These are phyloP conservation scores for Vespertilio murinus DNA, from an alignment of 2,797 vertebrate genomes.

Conservation along the genomic window DNA sequence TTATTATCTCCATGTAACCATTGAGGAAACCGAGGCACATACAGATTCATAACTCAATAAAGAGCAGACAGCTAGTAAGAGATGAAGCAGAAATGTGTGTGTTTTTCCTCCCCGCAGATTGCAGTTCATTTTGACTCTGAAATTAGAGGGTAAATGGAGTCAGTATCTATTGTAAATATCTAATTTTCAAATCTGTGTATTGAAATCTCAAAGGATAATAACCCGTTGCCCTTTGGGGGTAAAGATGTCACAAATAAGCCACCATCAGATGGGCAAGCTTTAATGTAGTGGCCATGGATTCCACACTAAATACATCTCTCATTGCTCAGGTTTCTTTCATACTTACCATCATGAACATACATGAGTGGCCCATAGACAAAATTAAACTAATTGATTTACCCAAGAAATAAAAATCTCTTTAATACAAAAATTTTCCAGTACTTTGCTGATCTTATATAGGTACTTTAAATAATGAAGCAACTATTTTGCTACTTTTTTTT, in stretches of 20 bases:
- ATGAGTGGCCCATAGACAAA: not conserved
- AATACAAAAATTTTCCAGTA: not conserved
- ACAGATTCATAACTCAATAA: not conserved
- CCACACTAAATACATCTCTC: not conserved
- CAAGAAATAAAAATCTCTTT: not conserved
- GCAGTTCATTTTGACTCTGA: not conserved
- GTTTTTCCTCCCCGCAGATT: not conserved
- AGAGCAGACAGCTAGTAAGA: not conserved
- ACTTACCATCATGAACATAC: not conserved
- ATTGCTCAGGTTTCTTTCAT: not conserved
- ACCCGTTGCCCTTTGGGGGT: not conserved
- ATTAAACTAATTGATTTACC: not conserved
- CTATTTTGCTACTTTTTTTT: not conserved
- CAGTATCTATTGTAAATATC: not conserved
- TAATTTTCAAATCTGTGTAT: not conserved
- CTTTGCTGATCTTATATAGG: not conserved
- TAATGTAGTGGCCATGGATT: fast-evolving
- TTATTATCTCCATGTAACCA: not conserved
- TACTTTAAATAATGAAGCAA: not conserved
- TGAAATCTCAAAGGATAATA: not conserved
- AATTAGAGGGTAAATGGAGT: not conserved
- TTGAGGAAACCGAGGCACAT: not conserved
- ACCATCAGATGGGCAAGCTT: not conserved
- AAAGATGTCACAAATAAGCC: not conserved
- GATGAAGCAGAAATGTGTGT: not conserved